Percentiles rank a stretch among this genome's conserved stretches.
Evolutionary conservation across 2,113 vertebrate species (phyloP).

Genomic region (Vireo altiloquus): DNA sequence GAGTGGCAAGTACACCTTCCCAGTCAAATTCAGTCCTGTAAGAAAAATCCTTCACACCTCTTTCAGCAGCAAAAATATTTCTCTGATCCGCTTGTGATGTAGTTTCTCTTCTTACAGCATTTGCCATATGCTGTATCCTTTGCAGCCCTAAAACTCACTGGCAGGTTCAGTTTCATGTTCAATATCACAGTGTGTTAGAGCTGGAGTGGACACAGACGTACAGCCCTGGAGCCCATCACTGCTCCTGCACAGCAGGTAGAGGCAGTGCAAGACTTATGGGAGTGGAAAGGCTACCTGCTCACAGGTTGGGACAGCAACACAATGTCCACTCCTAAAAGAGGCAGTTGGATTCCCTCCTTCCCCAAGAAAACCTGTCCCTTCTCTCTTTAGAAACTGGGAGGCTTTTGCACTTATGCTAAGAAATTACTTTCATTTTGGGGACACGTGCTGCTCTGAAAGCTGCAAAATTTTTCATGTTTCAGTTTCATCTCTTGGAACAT

Average conservation of each 20-base stretch:
- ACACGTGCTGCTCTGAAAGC: neutral
- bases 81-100: neutral
- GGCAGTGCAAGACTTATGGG: neutral
- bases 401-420: neutral
- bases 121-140: neutral
- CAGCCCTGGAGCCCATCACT: neutral
- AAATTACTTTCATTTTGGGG: neutral
- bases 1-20: neutral
- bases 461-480: neutral
- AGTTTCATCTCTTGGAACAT: neutral
- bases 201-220: no score
- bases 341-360: neutral
- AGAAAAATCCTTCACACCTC: neutral
- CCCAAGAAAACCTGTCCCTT: neutral
- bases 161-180: neutral
- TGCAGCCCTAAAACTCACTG: neutral
- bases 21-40: neutral
- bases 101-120: neutral
- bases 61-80: neutral
- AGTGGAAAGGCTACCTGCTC: neutral
- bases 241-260: neutral
- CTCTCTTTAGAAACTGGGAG: neutral
- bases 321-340: neutral
- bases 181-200: neutral
- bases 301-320: neutral